These are phyloP conservation scores for Pterophyllum scalare DNA, from an alignment of 2,113 vertebrate species.

Conservation along the genomic window DNA sequence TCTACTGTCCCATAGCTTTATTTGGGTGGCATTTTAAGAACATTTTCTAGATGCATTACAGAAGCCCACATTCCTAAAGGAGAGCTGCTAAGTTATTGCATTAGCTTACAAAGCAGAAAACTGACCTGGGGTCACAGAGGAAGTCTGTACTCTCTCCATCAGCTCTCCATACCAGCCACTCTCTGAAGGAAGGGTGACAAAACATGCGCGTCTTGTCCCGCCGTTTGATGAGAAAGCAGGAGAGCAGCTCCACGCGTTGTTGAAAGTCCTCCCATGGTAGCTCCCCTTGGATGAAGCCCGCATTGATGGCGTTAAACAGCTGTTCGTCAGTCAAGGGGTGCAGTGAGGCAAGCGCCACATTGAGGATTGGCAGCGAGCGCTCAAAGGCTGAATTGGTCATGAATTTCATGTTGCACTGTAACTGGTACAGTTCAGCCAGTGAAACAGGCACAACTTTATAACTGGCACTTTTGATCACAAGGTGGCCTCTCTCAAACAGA, in stretches of 20 bases:
- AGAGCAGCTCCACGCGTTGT: constrained; percentile 93
- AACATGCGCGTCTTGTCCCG: constrained; percentile 99
- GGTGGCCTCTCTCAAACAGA: constrained; percentile 93
- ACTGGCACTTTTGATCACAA: constrained; percentile 97
- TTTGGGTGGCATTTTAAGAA: neutral
- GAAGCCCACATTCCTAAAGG: constrained; percentile 1
- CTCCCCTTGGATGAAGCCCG: constrained; percentile 85
- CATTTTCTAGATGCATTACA: neutral
- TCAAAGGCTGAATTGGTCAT: constrained; percentile 94
- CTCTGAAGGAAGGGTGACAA: constrained; percentile 97
- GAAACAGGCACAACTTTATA: constrained; percentile 98
- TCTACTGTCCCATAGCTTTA: neutral
- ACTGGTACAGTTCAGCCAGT: constrained; percentile 93
- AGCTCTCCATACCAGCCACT: constrained; percentile 97
- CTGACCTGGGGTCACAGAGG: constrained; percentile 95
- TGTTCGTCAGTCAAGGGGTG: constrained; percentile 98
- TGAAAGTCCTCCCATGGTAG: constrained; percentile 95
- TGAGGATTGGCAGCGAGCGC: constrained; percentile 90
- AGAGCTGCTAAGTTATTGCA: constrained; percentile 11
- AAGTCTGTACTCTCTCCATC: constrained; percentile 95
- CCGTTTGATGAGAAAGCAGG: constrained; percentile 91
- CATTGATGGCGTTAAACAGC: constrained; percentile 94
- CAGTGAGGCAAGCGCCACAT: constrained; percentile 92
- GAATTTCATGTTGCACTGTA: constrained; percentile 99
- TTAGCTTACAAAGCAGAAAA: constrained; percentile 1